A percentile compares a stretch with the other conserved stretches of the same genome.
phyloP scores from a whole-genome alignment of 1,140 invertebrate species.

The Caerostris darwini region DNA sequence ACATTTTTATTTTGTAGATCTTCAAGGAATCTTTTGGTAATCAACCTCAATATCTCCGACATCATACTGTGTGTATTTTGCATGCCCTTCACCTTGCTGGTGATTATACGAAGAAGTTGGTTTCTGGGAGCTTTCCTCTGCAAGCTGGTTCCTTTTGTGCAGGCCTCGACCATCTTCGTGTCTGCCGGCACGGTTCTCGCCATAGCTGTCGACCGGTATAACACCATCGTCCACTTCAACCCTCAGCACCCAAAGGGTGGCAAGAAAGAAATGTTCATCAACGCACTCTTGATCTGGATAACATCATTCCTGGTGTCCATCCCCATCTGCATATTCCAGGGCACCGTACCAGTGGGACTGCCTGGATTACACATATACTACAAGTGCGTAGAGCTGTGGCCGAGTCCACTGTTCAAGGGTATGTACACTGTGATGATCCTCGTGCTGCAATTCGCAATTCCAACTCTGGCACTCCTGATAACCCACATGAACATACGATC shows the following conservation, averaged over 20 bases:
- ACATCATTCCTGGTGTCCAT: constrained; percentile 83
- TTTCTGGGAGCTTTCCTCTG: constrained; percentile 83
- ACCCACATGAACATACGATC: constrained; percentile 84
- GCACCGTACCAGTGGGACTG: constrained; percentile 81
- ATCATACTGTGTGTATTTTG: constrained; percentile 85
- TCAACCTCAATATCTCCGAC: constrained; percentile 85
- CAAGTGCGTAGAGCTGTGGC: constrained; percentile 83
- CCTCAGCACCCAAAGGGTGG: constrained; percentile 50
- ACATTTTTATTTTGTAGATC: constrained; percentile 27
- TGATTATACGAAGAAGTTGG: constrained; percentile 81
- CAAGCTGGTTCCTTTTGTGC: constrained; percentile 85
- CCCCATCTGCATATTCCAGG: constrained; percentile 83
- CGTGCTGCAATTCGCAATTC: constrained; percentile 84
- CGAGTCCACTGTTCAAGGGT: constrained; percentile 81
- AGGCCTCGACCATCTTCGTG: constrained; percentile 85
- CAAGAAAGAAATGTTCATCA: constrained; percentile 40
- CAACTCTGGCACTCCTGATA: constrained; percentile 83
- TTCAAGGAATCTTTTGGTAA: constrained; percentile 79
- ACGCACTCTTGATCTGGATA: constrained; percentile 84
- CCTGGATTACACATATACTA: constrained; percentile 81
- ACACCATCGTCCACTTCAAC: constrained; percentile 64
- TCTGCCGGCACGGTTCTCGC: constrained; percentile 85
- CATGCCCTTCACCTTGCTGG: constrained; percentile 85
- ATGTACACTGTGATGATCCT: constrained; percentile 84
- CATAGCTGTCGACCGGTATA: constrained; percentile 84